These are phyloP conservation scores for Neodiprion lecontei DNA, from an alignment of 1,140 invertebrate species.

Conservation along the genomic window DNA sequence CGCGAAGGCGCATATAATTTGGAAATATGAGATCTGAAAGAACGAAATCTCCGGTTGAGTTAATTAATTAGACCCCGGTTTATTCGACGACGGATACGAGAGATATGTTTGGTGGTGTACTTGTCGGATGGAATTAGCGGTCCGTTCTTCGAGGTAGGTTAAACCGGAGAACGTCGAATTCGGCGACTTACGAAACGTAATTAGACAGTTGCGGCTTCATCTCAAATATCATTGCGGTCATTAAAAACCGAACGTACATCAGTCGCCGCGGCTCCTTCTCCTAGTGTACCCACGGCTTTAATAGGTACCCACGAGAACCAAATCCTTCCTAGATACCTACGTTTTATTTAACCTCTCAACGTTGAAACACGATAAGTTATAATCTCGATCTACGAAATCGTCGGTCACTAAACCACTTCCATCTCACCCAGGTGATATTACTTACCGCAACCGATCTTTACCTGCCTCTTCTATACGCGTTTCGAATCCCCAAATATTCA, in stretches of 20 bases:
- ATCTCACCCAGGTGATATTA: slow-evolving; percentile 2
- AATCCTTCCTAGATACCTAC: not conserved
- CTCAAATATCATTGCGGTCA: not conserved
- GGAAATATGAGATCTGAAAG: not conserved
- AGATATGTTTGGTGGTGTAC: not conserved
- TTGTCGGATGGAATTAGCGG: not conserved
- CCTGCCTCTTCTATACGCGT: not conserved
- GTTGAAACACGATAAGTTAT: not conserved
- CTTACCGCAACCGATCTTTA: not conserved
- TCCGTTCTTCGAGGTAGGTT: not conserved
- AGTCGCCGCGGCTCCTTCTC: not conserved
- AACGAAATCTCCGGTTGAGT: not conserved
- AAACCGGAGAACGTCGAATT: not conserved
- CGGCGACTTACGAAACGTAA: not conserved
- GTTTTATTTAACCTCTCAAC: not conserved
- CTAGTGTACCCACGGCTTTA: not conserved
- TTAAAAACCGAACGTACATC: not conserved
- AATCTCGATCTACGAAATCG: not conserved
- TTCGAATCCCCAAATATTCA: too few relatives aligned
- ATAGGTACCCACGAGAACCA: not conserved
- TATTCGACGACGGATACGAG: not conserved
- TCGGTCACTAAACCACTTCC: not conserved
- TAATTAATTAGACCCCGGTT: not conserved
- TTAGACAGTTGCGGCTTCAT: not conserved
- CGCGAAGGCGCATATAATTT: not conserved